A percentile compares a stretch with the other conserved stretches of the same genome.
phyloP scores from a whole-genome alignment of 2,113 vertebrate genomes.

The Cercocebus atys region DNA sequence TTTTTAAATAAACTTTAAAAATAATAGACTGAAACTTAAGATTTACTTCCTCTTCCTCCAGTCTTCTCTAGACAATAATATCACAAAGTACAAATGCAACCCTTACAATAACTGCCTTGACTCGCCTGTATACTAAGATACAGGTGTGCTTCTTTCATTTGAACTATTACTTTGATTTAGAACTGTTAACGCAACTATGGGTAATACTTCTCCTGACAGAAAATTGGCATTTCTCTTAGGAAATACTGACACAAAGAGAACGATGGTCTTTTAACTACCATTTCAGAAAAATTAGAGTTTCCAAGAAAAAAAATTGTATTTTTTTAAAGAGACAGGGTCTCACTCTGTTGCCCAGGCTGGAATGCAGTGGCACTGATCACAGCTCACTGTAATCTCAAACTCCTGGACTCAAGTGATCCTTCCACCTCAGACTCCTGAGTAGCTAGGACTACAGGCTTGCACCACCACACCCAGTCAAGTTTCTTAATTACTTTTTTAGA shows the following conservation, averaged over 20 bases:
- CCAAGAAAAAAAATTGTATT: not conserved
- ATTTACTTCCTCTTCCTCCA: not conserved
- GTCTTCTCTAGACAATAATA: not conserved
- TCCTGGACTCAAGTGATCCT: too few relatives aligned
- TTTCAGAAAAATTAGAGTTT: constrained; percentile 10
- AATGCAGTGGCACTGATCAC: too few relatives aligned
- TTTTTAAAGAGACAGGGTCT: too few relatives aligned
- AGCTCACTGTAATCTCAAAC: too few relatives aligned
- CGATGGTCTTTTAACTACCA: not conserved
- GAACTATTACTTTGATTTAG: not conserved
- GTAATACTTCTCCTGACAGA: not conserved
- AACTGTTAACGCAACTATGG: not conserved
- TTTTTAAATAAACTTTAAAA: constrained; percentile 44
- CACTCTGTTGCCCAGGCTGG: too few relatives aligned
- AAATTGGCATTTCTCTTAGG: not conserved
- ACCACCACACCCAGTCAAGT: too few relatives aligned
- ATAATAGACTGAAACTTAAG: not conserved
- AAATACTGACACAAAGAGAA: not conserved
- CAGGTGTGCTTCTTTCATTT: not conserved
- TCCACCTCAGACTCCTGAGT: too few relatives aligned
- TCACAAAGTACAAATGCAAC: not conserved
- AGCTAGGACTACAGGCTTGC: too few relatives aligned
- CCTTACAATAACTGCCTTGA: not conserved
- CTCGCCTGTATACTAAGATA: not conserved
- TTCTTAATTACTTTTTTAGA: too few relatives aligned